phyloP scores from a whole-genome alignment of 2,888 invertebrate species.

The Acanthosepion pharaonis region DNA sequence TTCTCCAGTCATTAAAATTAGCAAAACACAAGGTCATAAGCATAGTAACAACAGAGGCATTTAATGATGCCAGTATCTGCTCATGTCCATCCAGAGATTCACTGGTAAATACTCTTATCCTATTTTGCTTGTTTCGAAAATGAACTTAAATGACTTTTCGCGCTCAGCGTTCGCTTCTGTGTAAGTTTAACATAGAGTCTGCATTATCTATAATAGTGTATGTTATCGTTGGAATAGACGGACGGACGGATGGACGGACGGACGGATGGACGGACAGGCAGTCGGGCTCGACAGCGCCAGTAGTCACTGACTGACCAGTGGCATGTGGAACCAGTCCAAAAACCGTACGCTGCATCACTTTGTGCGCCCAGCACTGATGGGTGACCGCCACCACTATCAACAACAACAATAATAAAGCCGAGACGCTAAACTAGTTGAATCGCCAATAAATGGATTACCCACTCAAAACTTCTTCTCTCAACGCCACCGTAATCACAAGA shows the following conservation, averaged over 20 bases:
- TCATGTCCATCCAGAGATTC: neutral
- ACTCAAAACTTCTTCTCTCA: slow-evolving; percentile 33
- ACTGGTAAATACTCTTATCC: neutral
- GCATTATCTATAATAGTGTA: neutral
- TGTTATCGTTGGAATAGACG: neutral
- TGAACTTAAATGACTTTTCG: neutral
- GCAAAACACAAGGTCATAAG: neutral
- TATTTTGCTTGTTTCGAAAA: neutral
- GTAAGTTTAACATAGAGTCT: neutral
- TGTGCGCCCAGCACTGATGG: neutral
- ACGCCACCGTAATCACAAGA: neutral
- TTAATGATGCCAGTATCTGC: neutral
- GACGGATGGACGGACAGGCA: neutral
- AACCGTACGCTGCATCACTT: neutral
- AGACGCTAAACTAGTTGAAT: neutral
- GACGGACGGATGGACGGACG: neutral
- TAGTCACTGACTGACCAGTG: neutral
- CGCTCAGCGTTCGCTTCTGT: neutral
- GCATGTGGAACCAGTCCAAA: slow-evolving; percentile 33
- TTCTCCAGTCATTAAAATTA: too few relatives aligned
- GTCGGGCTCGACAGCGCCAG: neutral
- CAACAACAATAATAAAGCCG: neutral
- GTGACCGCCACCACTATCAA: neutral
- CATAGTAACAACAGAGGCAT: neutral
- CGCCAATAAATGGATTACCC: slow-evolving; percentile 33